Percentiles rank a stretch among this genome's conserved stretches.
These are phyloP conservation scores for Chrysaora quinquecirrha DNA, from an alignment of 30 jellyfish, hydroid and myxozoan genomes.

Conservation along the genomic window DNA sequence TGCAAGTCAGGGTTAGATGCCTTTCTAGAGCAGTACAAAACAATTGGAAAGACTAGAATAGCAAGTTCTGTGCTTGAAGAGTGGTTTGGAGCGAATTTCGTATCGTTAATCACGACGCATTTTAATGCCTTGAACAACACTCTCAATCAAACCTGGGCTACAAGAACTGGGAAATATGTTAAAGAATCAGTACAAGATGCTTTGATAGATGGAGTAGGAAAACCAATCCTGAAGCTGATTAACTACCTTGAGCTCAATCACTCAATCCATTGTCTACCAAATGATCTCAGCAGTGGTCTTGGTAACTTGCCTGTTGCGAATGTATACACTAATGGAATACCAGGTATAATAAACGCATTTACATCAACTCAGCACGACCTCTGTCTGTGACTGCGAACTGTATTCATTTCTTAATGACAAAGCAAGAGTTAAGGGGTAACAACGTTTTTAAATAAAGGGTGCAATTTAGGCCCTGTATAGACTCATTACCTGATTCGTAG, in stretches of 20 bases:
- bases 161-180: conserved; percentile 34
- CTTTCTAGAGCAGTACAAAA: conserved; percentile 48
- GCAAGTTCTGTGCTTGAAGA: conserved; percentile 50
- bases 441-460: too few relatives aligned
- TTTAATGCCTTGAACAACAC: neutral
- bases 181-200: conserved; percentile 62
- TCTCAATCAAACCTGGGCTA: conserved; percentile 49
- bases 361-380: too few relatives aligned
- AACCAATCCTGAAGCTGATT: conserved; percentile 65
- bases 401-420: too few relatives aligned
- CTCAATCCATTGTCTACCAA: conserved; percentile 86
- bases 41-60: conserved; percentile 15
- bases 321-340: conserved; percentile 74
- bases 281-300: conserved; percentile 86
- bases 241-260: conserved; percentile 73
- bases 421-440: too few relatives aligned
- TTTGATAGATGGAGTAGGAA: conserved; percentile 77
- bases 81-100: conserved; percentile 36
- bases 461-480: too few relatives aligned
- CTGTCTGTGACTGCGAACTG: too few relatives aligned
- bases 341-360: conserved; percentile 22
- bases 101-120: neutral
- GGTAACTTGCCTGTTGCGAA: conserved; percentile 87
- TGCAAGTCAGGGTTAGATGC: conserved; percentile 94
- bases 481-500: too few relatives aligned